A percentile compares a stretch with the other conserved stretches of the same genome.
phyloP scores from a whole-genome alignment of 2,113 vertebrate species.

The Pantherophis guttatus region DNA sequence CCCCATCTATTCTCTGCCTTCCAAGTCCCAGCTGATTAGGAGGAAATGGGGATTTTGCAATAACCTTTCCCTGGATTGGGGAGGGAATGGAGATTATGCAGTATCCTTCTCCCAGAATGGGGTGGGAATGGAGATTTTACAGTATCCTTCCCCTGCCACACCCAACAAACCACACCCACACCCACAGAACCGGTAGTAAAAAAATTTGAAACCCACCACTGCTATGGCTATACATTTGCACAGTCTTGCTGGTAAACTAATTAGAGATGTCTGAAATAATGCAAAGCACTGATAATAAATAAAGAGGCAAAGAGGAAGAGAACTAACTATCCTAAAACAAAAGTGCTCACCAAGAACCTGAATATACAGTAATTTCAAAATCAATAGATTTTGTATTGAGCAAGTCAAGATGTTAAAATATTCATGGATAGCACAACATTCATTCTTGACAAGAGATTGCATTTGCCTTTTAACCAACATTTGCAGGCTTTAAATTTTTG shows the following conservation, averaged over 20 bases:
- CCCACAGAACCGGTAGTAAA: too few relatives aligned
- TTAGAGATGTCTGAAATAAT: not conserved
- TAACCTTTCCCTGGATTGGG: too few relatives aligned
- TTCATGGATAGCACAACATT: not conserved
- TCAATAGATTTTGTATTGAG: not conserved
- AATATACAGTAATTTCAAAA: not conserved
- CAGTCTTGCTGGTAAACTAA: not conserved
- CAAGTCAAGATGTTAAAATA: not conserved
- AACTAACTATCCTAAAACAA: not conserved
- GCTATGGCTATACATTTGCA: not conserved
- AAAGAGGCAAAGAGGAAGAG: not conserved
- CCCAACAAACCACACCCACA: too few relatives aligned
- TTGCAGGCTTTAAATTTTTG: not conserved
- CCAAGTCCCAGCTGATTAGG: too few relatives aligned
- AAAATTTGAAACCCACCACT: too few relatives aligned
- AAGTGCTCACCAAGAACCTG: not conserved
- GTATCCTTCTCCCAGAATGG: too few relatives aligned
- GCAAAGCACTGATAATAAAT: not conserved
- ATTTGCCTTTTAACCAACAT: not conserved
- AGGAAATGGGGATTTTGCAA: too few relatives aligned
- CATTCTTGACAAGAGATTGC: not conserved
- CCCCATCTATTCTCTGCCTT: too few relatives aligned
- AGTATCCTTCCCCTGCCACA: too few relatives aligned
- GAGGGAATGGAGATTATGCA: too few relatives aligned
- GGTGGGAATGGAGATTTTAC: too few relatives aligned